Conservation (phyloP, 2,797 vertebrate genomes). For the Luscinia luscinia region DNA sequence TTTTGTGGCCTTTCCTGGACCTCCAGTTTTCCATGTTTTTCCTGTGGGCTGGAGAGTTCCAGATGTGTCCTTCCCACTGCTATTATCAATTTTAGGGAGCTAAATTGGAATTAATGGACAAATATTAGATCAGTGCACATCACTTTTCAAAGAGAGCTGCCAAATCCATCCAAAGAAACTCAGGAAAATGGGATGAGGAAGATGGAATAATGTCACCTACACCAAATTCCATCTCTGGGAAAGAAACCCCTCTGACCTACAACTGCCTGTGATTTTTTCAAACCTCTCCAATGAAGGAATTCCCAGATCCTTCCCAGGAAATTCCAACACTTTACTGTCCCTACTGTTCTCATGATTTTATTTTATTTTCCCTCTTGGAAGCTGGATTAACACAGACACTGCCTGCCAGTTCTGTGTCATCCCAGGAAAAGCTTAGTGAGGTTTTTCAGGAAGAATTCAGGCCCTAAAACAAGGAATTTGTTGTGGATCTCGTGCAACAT, state of each 20-base stretch:
- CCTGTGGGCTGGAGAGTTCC: accelerated
- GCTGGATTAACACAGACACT: neutral
- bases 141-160: neutral
- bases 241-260: neutral
- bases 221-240: neutral
- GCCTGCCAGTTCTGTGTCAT: neutral
- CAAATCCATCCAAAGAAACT: neutral
- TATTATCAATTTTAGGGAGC: neutral
- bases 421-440: neutral
- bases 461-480: neutral
- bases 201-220: neutral
- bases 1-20: neutral
- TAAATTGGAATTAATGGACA: too few species aligned
- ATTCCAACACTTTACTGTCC: neutral
- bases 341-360: neutral
- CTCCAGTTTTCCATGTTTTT: neutral
- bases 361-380: neutral
- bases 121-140: neutral
- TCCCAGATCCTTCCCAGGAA: neutral
- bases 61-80: neutral
- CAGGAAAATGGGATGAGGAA: neutral
- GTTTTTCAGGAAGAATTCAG: neutral
- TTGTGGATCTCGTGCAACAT: neutral
- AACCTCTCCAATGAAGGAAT: neutral
- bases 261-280: neutral